Evolutionary conservation across 2,888 invertebrate genomes (phyloP), one percentile per base, ranked within the genome.

Genomic region (Ceriagrion tenellum): DNA sequence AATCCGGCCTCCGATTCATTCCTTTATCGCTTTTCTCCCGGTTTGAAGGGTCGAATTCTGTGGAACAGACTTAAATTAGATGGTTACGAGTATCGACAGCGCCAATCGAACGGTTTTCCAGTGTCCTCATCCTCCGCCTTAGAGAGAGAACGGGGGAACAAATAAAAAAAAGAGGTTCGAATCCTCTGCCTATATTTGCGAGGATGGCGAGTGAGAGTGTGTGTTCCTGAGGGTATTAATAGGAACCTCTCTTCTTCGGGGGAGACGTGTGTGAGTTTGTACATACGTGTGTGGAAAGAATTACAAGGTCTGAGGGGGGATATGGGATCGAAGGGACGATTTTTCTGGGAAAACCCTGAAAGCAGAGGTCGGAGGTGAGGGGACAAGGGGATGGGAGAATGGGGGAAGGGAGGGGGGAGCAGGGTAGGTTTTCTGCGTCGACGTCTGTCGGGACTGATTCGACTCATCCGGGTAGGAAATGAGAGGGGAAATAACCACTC

Each of bases 391-490:
- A 8, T 8, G 47, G 8, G 2, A 8, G 47, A 47, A 8, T 47
- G 47, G 47, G 47, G 47, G 47, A 8, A 16, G 30, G 26, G 35
- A 13, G n/a, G 47, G 47, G 47, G 47, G 47, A 8, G n/a, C n/a
- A 16, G 30, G 26, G 35, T n/a, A 13, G 81, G 35, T 35, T 81
- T 12, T 81, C 4, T 26, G 69, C 81, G 35, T 35, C 81, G 81
- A 81, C 81, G 81, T 81, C 81, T 81, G 81, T 81, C 26, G 81
- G 35, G 13, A 81, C 81, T 81, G 81, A 81, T 81, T 81, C 81
- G 81, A 35, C 81, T 30, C 81, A 81, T 81, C 81, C 81, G 81
- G 81, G 35, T 81, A 81, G 81, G 81, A 81, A 81, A 81, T 81
- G 81, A 81, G 81, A 81, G 35, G 81, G 81, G 81, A 81, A 81